A percentile compares a stretch with the other conserved stretches of the same genome.
These are phyloP conservation scores for Phalera bucephala DNA, from an alignment of 2,888 invertebrate genomes.

Conservation along the genomic window DNA sequence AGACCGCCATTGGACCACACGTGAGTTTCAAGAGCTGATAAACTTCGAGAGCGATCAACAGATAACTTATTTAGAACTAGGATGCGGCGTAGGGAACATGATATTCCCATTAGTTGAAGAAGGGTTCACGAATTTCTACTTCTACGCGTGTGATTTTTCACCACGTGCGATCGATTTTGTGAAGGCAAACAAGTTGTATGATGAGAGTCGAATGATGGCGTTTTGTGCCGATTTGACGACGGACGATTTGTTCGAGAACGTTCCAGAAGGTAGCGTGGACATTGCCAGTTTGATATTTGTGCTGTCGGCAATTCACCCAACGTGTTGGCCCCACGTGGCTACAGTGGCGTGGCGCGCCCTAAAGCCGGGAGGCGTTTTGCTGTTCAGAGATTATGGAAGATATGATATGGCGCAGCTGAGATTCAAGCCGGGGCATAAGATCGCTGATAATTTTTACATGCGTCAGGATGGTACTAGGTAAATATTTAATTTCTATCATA, in stretches of 20 bases:
- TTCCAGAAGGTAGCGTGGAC: slow-evolving; percentile 84
- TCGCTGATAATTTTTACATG: slow-evolving; percentile 96
- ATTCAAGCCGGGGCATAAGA: slow-evolving; percentile 96
- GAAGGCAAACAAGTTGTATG: slow-evolving; percentile 86
- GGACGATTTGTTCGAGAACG: slow-evolving; percentile 84
- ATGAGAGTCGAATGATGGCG: slow-evolving; percentile 85
- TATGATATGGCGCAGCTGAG: slow-evolving; percentile 98
- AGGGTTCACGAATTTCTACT: slow-evolving; percentile 84
- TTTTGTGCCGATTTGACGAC: slow-evolving; percentile 94
- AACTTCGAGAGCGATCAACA: slow-evolving; percentile 78
- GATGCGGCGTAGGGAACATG: slow-evolving; percentile 99
- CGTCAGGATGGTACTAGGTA: slow-evolving; percentile 97
- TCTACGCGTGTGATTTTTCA: slow-evolving; percentile 96
- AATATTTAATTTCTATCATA: not conserved
- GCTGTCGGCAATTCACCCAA: slow-evolving; percentile 95
- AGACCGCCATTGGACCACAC: slow-evolving; percentile 97
- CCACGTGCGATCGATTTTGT: slow-evolving; percentile 94
- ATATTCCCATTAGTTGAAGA: slow-evolving; percentile 95
- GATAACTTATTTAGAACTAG: slow-evolving; percentile 90
- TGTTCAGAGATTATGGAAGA: slow-evolving; percentile 97
- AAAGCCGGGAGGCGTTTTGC: slow-evolving; percentile 89
- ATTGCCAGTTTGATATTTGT: slow-evolving; percentile 97
- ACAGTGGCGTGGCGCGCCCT: slow-evolving; percentile 86
- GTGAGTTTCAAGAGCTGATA: slow-evolving; percentile 94
- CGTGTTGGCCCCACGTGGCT: slow-evolving; percentile 86